Percentiles rank a stretch among this genome's conserved stretches.
These are phyloP conservation scores for Adineta ricciae DNA, from an alignment of 2,888 invertebrate species.

Conservation along the genomic window DNA sequence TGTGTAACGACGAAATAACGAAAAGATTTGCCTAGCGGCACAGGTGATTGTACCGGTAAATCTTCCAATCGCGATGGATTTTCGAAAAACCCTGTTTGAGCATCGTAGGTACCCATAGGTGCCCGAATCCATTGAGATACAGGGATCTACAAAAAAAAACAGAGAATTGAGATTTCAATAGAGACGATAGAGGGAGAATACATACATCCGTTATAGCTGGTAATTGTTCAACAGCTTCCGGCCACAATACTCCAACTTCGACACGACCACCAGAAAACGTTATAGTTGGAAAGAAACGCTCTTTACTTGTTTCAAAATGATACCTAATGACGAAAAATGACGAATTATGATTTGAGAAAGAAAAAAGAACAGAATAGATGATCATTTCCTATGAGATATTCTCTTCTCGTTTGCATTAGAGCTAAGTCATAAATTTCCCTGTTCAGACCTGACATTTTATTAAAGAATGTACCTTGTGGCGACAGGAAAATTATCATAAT, in stretches of 20 bases:
- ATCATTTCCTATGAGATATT: background rate
- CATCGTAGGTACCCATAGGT: background rate
- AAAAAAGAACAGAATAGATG: background rate
- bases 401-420: too few species aligned
- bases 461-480: conserved; percentile 37
- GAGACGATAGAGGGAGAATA: background rate
- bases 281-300: conserved; percentile 41
- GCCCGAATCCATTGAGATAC: conserved; percentile 8
- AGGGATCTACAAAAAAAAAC: background rate
- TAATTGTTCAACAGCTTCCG: conserved; percentile 38
- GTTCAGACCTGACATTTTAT: too few species aligned
- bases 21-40: conserved; percentile 23
- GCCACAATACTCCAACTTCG: conserved; percentile 44
- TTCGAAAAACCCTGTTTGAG: conserved; percentile 25
- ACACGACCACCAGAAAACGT: conserved; percentile 44
- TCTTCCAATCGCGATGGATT: conserved; percentile 26
- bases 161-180: background rate
- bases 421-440: too few species aligned
- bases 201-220: conserved; percentile 41
- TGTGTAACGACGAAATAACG: conserved; percentile 31
- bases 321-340: conserved; percentile 38
- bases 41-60: conserved; percentile 28
- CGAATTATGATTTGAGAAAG: background rate
- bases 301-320: conserved; percentile 41
- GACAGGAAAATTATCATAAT: conserved; percentile 43